phyloP scores from a whole-genome alignment of 2,113 vertebrate species.

The Pteropus alecto region DNA sequence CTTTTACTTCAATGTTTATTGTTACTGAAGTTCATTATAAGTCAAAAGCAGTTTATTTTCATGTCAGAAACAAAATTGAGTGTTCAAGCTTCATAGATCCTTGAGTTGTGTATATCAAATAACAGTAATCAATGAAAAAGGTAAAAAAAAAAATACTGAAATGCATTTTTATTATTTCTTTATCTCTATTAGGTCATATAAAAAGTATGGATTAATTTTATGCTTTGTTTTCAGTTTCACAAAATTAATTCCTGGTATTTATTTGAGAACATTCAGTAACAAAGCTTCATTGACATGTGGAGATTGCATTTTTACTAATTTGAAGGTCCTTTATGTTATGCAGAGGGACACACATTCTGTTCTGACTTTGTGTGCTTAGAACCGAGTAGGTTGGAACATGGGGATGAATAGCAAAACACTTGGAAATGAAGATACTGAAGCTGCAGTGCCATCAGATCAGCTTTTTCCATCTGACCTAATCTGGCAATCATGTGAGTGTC shows the following conservation, averaged over 20 bases:
- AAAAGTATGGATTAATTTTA: neutral
- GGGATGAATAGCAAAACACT: neutral
- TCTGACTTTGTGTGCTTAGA: neutral
- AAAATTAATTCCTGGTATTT: neutral
- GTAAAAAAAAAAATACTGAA: neutral
- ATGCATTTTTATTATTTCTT: neutral
- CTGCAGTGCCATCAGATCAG: neutral
- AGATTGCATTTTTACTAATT: neutral
- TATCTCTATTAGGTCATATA: neutral
- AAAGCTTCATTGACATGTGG: neutral
- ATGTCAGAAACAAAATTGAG: neutral
- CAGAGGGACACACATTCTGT: neutral
- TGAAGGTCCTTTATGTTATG: neutral
- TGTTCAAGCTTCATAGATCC: neutral
- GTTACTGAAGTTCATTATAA: constrained; percentile 37
- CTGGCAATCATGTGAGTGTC: neutral
- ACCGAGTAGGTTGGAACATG: neutral
- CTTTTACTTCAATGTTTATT: constrained; percentile 50
- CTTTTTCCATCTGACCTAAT: constrained; percentile 63
- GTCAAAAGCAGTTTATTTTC: constrained; percentile 30
- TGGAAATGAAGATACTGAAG: neutral
- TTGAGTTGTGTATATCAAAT: neutral
- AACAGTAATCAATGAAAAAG: neutral
- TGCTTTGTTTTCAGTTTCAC: neutral
- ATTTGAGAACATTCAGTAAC: neutral